Conservation (phyloP, 2,797 vertebrate genomes). For the Catostomus latipinnis region DNA sequence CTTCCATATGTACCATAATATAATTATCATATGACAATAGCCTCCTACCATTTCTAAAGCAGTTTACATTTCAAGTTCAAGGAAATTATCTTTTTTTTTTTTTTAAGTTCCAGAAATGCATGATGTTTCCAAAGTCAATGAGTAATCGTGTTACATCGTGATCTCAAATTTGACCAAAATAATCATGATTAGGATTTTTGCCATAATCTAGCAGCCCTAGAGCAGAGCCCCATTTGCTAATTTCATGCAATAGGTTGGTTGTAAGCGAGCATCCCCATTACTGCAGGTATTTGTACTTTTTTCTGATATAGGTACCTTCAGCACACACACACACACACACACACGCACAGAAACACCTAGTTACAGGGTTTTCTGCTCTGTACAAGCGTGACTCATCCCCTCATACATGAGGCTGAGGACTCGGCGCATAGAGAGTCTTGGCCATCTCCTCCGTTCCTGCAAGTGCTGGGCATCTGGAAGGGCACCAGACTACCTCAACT, state of each 20-base stretch:
- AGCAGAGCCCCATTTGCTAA: background rate
- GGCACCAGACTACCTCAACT: conserved; percentile 33
- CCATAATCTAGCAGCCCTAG: background rate
- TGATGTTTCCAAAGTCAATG: too few species aligned
- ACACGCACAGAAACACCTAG: conserved; percentile 3
- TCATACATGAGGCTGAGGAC: conserved; percentile 24
- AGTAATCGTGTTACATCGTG: too few species aligned
- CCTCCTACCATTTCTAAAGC: too few species aligned
- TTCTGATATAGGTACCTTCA: background rate
- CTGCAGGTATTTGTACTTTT: background rate
- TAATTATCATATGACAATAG: too few species aligned
- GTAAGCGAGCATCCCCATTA: background rate
- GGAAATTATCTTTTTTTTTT: too few species aligned
- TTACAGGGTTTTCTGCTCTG: background rate
- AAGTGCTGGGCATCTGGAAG: conserved; percentile 33
- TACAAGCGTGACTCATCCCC: conserved; percentile 34
- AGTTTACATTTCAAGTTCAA: too few species aligned
- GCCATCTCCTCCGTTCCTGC: conserved; percentile 15
- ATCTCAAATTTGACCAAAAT: too few species aligned
- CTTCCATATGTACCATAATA: too few species aligned
- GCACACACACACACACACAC: background rate
- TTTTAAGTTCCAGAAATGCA: too few species aligned
- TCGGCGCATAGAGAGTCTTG: background rate
- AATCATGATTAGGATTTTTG: too few species aligned
- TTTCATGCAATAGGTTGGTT: background rate